Evolutionary conservation across 2,797 vertebrate genomes (phyloP).

Genomic region (Rhynchotus rufescens): DNA sequence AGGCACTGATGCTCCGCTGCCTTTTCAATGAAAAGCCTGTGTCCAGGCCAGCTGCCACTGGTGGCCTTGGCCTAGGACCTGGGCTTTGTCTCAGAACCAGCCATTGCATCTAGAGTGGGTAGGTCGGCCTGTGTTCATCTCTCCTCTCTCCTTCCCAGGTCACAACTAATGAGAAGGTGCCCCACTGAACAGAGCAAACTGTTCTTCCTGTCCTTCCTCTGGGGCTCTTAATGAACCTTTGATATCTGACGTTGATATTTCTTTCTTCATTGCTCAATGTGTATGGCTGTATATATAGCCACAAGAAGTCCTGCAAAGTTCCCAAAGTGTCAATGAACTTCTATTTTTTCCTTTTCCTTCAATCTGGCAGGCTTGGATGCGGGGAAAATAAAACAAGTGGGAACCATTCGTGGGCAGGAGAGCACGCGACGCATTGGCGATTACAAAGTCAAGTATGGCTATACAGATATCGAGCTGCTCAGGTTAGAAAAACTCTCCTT

Average conservation of each 20-base stretch:
- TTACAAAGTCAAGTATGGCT: conserved; percentile 95
- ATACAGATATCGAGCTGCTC: conserved; percentile 92
- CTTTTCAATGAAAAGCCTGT: neutral
- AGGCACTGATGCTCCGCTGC: neutral
- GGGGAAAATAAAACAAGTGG: conserved; percentile 89
- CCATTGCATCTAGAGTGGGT: neutral
- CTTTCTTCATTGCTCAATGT: neutral
- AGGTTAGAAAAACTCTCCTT: conserved; percentile 81
- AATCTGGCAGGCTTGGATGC: conserved; percentile 87
- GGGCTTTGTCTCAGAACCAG: neutral
- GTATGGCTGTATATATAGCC: neutral
- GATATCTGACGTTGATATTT: neutral
- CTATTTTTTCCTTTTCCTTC: neutral
- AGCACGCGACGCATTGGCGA: conserved; percentile 94
- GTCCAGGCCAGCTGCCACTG: neutral
- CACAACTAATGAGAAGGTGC: neutral
- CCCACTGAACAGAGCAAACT: neutral
- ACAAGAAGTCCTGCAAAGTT: neutral
- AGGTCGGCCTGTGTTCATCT: neutral
- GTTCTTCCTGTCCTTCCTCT: neutral
- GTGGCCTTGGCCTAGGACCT: conserved; percentile 4
- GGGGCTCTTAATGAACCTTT: neutral
- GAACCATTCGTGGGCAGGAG: conserved; percentile 90
- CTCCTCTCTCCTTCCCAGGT: neutral
- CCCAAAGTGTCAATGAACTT: neutral